phyloP scores from a whole-genome alignment of 2,113 vertebrate species.

The Rhegmatorhina hoffmannsi region DNA sequence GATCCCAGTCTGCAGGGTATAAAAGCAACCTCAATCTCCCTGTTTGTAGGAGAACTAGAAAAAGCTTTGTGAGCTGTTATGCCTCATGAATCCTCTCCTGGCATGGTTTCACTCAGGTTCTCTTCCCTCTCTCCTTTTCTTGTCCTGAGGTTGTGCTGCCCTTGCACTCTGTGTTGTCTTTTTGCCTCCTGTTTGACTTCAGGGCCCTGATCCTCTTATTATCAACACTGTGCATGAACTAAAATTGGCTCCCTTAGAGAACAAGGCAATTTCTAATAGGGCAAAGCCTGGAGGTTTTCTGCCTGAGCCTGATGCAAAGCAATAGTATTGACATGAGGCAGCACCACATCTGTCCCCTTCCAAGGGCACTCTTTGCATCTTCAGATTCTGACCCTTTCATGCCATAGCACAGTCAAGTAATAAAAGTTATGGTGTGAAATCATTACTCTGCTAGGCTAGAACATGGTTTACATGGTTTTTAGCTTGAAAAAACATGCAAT shows the following conservation, averaged over 20 bases:
- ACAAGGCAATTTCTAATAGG: background rate
- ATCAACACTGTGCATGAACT: background rate
- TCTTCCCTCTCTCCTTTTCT: background rate
- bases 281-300: background rate
- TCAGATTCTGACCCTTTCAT: background rate
- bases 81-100: background rate
- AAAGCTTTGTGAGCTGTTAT: background rate
- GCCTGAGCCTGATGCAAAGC: background rate
- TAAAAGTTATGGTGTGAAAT: background rate
- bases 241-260: background rate
- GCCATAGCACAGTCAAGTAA: background rate
- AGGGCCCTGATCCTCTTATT: background rate
- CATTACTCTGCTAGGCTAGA: background rate
- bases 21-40: background rate
- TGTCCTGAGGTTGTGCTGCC: background rate
- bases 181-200: background rate
- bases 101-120: background rate
- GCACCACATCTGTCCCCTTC: background rate
- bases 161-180: background rate
- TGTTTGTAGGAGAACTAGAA: background rate
- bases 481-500: background rate
- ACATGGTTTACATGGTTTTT: background rate
- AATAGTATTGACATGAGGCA: background rate
- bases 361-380: background rate
- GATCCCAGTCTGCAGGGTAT: rapidly evolving